A percentile compares a stretch with the other conserved stretches of the same genome.
These are phyloP conservation scores for Chinchilla lanigera DNA, from an alignment of 2,113 vertebrate genomes.

Conservation along the genomic window DNA sequence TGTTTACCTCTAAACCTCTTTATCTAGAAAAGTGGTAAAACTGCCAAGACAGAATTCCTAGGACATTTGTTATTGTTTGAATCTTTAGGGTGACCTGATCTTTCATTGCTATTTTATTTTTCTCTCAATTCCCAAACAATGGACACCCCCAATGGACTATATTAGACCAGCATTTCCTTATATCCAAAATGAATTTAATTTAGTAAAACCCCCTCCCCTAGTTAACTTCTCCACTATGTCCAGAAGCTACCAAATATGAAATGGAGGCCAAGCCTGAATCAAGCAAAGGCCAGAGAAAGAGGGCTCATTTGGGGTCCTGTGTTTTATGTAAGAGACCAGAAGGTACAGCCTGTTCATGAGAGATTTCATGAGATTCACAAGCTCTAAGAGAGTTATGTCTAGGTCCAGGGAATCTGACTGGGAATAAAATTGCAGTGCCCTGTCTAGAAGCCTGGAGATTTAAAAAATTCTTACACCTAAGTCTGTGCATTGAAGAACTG, in stretches of 20 bases:
- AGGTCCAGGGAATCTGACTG: not conserved
- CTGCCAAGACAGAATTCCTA: not conserved
- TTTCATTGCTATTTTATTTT: not conserved
- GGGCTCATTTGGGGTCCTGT: not conserved
- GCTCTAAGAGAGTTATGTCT: not conserved
- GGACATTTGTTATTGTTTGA: not conserved
- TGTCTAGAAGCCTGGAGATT: not conserved
- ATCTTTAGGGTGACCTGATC: not conserved
- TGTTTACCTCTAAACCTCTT: not conserved
- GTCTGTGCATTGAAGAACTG: not conserved
- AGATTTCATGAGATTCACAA: not conserved
- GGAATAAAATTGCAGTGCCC: not conserved
- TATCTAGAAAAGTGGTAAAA: not conserved
- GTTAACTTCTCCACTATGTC: not conserved
- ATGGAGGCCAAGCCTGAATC: too few relatives aligned
- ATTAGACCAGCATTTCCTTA: not conserved
- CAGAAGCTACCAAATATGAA: not conserved
- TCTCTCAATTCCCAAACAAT: not conserved
- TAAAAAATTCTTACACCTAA: not conserved
- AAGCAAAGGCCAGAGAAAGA: not conserved
- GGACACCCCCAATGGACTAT: not conserved
- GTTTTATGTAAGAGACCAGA: not conserved
- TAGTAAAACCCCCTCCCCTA: not conserved
- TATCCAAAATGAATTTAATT: not conserved
- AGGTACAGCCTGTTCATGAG: not conserved